These are phyloP conservation scores for Cryptoleucopteryx plumbea DNA, from an alignment of 2,113 vertebrate genomes.

Conservation along the genomic window DNA sequence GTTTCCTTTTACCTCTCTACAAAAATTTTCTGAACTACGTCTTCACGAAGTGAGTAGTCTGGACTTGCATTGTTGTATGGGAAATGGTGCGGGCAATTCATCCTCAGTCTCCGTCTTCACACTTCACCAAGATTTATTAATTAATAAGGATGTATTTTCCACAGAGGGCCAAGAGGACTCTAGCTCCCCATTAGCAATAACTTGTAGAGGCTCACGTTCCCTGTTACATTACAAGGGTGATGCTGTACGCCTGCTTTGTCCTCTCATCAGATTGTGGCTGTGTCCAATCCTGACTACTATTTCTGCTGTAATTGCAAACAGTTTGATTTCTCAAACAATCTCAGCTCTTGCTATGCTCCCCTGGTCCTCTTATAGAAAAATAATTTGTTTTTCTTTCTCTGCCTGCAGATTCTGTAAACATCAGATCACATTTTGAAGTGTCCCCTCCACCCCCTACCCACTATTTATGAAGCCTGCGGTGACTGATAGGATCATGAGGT, in stretches of 20 bases:
- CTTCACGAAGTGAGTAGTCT: not conserved
- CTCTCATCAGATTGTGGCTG: not conserved
- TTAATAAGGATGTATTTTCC: not conserved
- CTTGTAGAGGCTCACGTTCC: not conserved
- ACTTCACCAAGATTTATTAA: not conserved
- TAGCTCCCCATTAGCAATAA: not conserved
- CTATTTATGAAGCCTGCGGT: not conserved
- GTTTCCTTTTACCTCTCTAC: not conserved
- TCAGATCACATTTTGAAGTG: not conserved
- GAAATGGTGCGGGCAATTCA: not conserved
- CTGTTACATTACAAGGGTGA: not conserved
- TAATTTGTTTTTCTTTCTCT: not conserved
- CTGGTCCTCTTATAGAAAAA: not conserved
- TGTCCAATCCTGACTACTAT: not conserved
- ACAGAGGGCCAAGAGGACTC: not conserved
- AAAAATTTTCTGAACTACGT: not conserved
- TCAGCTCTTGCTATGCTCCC: not conserved
- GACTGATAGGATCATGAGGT: not conserved
- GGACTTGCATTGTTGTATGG: not conserved
- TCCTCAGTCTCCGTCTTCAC: not conserved
- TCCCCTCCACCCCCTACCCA: not conserved
- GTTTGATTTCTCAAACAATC: not conserved
- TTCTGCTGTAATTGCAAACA: not conserved
- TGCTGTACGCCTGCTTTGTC: not conserved
- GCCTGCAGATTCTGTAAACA: not conserved